A percentile compares a stretch with the other conserved stretches of the same genome.
phyloP scores from a whole-genome alignment of 2,888 invertebrate species.

The Glaucopsyche alexis region DNA sequence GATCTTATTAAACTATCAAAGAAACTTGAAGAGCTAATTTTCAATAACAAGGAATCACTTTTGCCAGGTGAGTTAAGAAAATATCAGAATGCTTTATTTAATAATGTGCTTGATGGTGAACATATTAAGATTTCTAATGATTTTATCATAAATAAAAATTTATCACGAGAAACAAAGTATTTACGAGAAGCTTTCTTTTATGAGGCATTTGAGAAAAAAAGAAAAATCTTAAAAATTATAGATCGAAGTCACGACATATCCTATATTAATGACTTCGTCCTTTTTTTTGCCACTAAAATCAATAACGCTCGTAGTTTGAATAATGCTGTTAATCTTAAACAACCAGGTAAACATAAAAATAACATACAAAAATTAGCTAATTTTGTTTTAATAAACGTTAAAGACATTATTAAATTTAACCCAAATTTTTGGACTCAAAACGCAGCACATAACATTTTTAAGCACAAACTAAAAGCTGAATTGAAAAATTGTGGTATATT shows the following conservation, averaged over 20 bases:
- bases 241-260: background rate
- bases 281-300: background rate
- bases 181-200: slow-evolving; percentile 14
- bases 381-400: slow-evolving; percentile 1
- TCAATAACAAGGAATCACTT: background rate
- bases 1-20: slow-evolving; percentile 11
- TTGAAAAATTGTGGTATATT: background rate
- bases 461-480: background rate
- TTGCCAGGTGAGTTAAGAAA: background rate
- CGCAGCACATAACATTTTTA: background rate
- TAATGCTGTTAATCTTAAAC: background rate
- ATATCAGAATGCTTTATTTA: background rate
- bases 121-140: background rate
- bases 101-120: background rate
- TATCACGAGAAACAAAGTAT: background rate
- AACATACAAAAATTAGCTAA: slow-evolving; percentile 7
- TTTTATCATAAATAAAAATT: background rate
- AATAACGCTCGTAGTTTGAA: background rate
- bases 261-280: background rate
- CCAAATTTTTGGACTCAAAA: background rate
- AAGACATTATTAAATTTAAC: slow-evolving; percentile 9
- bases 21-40: background rate
- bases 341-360: background rate
- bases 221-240: background rate
- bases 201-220: slow-evolving; percentile 6